phyloP scores from a whole-genome alignment of 1,140 invertebrate genomes.

The Aricia agestis region DNA sequence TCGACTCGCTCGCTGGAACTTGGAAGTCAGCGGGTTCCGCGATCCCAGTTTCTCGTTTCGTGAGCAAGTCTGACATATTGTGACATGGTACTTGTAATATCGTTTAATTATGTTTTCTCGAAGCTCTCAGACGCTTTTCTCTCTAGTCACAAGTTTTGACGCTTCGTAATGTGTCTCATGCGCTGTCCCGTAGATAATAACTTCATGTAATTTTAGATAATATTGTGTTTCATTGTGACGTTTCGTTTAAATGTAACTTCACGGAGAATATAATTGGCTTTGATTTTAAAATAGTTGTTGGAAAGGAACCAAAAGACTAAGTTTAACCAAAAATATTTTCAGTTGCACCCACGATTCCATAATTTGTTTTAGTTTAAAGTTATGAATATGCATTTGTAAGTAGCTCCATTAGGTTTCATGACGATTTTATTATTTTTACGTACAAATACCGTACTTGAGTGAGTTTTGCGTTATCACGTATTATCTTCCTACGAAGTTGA shows the following conservation, averaged over 20 bases:
- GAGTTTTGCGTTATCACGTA: constrained; percentile 5
- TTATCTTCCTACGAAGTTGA: constrained; percentile 14
- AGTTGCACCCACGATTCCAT: background rate
- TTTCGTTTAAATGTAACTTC: background rate
- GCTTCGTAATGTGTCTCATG: constrained; percentile 41
- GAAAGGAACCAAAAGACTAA: background rate
- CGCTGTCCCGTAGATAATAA: constrained; percentile 23
- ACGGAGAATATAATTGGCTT: background rate
- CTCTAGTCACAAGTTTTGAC: constrained; percentile 60
- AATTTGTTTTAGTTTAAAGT: background rate
- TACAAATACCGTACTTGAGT: background rate
- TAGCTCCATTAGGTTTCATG: background rate
- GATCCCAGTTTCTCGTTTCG: constrained; percentile 39
- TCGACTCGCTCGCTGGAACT: background rate
- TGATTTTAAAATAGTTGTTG: background rate
- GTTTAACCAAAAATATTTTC: background rate
- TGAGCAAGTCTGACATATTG: constrained; percentile 32
- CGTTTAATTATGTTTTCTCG: constrained; percentile 48
- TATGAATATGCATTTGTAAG: background rate
- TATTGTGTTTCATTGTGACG: background rate
- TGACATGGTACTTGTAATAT: constrained; percentile 38
- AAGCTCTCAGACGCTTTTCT: constrained; percentile 41
- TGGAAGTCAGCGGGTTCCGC: constrained; percentile 17
- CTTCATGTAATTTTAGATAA: background rate
- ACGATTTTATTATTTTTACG: background rate